These are phyloP conservation scores for Gastracanthus pulcherrimus DNA, from an alignment of 2,888 invertebrate genomes.

Conservation along the genomic window DNA sequence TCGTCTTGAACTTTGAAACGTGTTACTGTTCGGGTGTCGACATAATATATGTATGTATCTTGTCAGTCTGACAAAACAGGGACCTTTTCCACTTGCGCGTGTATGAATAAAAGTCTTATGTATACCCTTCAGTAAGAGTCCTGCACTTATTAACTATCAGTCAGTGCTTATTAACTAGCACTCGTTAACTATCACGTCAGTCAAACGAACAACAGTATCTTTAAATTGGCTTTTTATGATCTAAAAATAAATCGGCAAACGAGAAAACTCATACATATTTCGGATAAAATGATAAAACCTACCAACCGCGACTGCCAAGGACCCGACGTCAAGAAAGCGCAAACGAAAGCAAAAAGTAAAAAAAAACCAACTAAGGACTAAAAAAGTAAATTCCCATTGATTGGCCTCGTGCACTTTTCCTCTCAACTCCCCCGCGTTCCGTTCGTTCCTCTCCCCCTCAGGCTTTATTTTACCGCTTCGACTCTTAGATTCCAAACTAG, in stretches of 20 bases:
- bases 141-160: no score
- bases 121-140: no score
- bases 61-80: slow-evolving; percentile 10
- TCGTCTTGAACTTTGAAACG: no score
- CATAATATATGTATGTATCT: no score
- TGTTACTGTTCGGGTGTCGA: no score
- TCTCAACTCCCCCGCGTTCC: no score
- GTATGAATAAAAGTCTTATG: no score
- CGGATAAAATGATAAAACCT: no score
- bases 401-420: background rate
- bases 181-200: no score
- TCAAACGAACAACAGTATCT: no score
- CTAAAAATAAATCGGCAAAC: background rate
- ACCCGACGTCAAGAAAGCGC: background rate
- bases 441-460: background rate
- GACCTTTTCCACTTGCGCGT: background rate
- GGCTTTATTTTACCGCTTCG: slow-evolving; percentile 25
- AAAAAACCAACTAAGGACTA: background rate
- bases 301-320: background rate
- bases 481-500: no score
- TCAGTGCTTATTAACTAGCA: no score
- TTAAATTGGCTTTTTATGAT: background rate
- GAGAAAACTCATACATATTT: background rate
- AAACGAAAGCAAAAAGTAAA: background rate
- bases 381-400: slow-evolving; percentile 34